phyloP scores from a whole-genome alignment of 2,888 invertebrate genomes.

The Subacronicta megacephala region DNA sequence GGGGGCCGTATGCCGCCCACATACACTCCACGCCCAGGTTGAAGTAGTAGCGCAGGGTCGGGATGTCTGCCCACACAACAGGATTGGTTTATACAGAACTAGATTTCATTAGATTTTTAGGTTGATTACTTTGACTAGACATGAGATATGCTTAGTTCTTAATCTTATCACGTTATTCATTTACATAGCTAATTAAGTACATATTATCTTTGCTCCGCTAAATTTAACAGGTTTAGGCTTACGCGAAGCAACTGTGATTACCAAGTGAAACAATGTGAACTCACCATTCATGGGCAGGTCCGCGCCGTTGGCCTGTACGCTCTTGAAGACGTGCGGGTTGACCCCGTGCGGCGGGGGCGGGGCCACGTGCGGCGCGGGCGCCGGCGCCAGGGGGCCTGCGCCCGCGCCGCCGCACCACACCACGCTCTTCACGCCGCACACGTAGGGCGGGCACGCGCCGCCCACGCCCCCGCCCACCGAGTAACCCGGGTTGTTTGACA shows the following conservation, averaged over 20 bases:
- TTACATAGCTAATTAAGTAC: too few relatives aligned
- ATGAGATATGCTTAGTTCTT: too few relatives aligned
- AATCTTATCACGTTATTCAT: too few relatives aligned
- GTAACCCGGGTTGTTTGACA: constrained; percentile 15
- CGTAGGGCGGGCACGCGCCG: constrained; percentile 62
- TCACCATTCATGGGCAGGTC: constrained; percentile 90
- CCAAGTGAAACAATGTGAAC: too few relatives aligned
- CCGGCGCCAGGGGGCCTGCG: constrained; percentile 56
- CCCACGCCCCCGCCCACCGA: constrained; percentile 41
- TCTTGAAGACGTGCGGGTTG: constrained; percentile 77
- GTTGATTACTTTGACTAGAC: too few relatives aligned
- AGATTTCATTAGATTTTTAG: too few relatives aligned
- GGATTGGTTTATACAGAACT: too few relatives aligned
- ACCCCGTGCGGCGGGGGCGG: constrained; percentile 64
- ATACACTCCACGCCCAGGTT: constrained; percentile 91
- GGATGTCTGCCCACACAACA: constrained; percentile 78
- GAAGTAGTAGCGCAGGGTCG: constrained; percentile 91
- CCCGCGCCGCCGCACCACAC: constrained; percentile 68
- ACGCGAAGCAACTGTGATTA: too few relatives aligned
- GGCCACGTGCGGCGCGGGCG: constrained; percentile 51
- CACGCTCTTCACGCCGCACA: constrained; percentile 72
- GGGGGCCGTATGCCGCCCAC: constrained; percentile 82
- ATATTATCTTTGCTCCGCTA: too few relatives aligned
- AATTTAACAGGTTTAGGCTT: too few relatives aligned
- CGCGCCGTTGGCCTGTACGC: constrained; percentile 86